These are phyloP conservation scores for Orchesella flavescens DNA, from an alignment of 2,888 invertebrate species.

Conservation along the genomic window DNA sequence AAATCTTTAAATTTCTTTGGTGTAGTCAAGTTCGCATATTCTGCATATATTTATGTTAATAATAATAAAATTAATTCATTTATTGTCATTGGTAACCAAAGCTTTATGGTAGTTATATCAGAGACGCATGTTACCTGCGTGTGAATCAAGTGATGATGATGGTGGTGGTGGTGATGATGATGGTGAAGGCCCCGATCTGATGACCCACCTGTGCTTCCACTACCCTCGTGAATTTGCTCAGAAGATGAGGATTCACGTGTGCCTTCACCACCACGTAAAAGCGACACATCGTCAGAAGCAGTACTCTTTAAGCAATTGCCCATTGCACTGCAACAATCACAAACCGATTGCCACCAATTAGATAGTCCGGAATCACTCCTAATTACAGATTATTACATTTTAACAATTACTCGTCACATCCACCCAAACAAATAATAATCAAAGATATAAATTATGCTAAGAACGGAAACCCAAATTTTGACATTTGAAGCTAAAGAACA, in stretches of 20 bases:
- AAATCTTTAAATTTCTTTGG: no score
- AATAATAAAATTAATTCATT: not conserved
- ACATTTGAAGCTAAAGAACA: not conserved
- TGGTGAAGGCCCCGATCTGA: slow-evolving; percentile 45
- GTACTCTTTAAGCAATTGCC: slow-evolving; percentile 83
- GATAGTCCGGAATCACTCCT: not conserved
- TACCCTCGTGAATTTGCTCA: slow-evolving; percentile 77
- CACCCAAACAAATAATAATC: not conserved
- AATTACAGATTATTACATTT: not conserved
- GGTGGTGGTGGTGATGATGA: slow-evolving; percentile 56
- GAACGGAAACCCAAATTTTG: not conserved
- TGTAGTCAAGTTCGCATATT: no score
- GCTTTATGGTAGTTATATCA: not conserved
- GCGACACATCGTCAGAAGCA: slow-evolving; percentile 80
- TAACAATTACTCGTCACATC: not conserved
- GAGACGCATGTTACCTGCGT: not conserved
- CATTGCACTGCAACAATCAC: slow-evolving; percentile 75
- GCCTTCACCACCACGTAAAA: slow-evolving; percentile 79
- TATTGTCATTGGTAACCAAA: slow-evolving; percentile 6
- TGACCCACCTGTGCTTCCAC: slow-evolving; percentile 36
- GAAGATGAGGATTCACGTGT: slow-evolving; percentile 77
- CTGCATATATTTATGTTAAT: not conserved
- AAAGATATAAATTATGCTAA: not conserved
- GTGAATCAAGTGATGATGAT: slow-evolving; percentile 57
- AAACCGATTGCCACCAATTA: not conserved